These are phyloP conservation scores for Drosophila rellima DNA, from an alignment of 2,888 invertebrate genomes.

Conservation along the genomic window DNA sequence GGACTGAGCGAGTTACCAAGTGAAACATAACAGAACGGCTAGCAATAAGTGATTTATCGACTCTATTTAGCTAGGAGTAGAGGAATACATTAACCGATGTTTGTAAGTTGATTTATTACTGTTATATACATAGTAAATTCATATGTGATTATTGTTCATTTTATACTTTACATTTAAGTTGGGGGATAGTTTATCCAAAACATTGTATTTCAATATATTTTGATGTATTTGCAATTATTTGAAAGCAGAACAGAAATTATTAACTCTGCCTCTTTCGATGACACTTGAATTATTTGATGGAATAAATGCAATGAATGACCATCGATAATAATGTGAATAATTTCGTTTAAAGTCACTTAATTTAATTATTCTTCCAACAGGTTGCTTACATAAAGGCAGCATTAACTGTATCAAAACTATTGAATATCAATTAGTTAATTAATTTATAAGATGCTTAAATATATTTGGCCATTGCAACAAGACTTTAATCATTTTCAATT, in stretches of 20 bases:
- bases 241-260: background rate
- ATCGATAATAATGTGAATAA: no score
- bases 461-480: background rate
- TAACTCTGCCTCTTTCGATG: no score
- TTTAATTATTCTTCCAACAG: no score
- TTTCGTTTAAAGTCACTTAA: no score
- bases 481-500: background rate
- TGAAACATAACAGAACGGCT: slow-evolving; percentile 41
- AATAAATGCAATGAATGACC: no score
- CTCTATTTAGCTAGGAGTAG: slow-evolving; percentile 12
- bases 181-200: background rate
- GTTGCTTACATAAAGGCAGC: no score
- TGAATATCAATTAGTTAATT: no score
- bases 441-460: no score
- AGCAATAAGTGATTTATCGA: slow-evolving; percentile 72
- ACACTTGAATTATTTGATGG: no score
- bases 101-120: slow-evolving; percentile 13
- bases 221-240: background rate
- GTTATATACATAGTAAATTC: slow-evolving; percentile 1
- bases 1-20: slow-evolving; percentile 44
- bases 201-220: background rate
- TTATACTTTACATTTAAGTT: background rate
- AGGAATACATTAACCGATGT: background rate
- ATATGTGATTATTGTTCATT: no score
- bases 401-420: no score